phyloP scores from a whole-genome alignment of 2,113 vertebrate genomes.

The Balaenoptera acutorostrata region DNA sequence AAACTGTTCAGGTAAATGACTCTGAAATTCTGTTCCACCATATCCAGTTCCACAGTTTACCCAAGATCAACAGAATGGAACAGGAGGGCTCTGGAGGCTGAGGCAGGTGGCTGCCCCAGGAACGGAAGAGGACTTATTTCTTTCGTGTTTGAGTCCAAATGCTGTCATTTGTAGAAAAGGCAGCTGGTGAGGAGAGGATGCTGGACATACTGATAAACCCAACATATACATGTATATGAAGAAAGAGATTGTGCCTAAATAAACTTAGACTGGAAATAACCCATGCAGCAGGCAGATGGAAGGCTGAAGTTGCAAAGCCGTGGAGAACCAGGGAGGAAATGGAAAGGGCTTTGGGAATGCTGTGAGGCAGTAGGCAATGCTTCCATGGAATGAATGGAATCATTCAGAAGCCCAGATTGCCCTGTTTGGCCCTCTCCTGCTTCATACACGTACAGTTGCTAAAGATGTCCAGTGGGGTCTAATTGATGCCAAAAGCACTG shows the following conservation, averaged over 20 bases:
- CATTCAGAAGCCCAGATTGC: slow-evolving; percentile 44
- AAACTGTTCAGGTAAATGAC: slow-evolving; percentile 62
- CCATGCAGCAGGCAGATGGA: not conserved
- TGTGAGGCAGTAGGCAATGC: not conserved
- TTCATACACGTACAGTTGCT: not conserved
- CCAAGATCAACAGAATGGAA: slow-evolving; percentile 53
- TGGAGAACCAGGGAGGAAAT: not conserved
- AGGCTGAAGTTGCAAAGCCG: not conserved
- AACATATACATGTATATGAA: not conserved
- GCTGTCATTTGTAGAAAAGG: slow-evolving; percentile 25
- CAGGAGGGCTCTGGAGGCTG: not conserved
- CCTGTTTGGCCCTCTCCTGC: not conserved
- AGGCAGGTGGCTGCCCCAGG: slow-evolving; percentile 18
- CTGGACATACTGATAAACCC: slow-evolving; percentile 6
- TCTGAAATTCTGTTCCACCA: slow-evolving; percentile 62
- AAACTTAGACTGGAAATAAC: slow-evolving; percentile 39
- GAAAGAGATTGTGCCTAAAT: slow-evolving; percentile 40
- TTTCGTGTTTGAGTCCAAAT: slow-evolving; percentile 25
- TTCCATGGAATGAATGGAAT: slow-evolving; percentile 30
- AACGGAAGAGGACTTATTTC: not conserved
- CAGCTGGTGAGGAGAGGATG: slow-evolving; percentile 8
- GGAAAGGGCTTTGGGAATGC: not conserved
- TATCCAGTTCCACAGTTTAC: not conserved
- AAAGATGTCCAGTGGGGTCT: not conserved
- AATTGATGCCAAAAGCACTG: not conserved